These are phyloP conservation scores for Megaceryle maxima DNA, from an alignment of 2,113 vertebrate genomes.

Conservation along the genomic window DNA sequence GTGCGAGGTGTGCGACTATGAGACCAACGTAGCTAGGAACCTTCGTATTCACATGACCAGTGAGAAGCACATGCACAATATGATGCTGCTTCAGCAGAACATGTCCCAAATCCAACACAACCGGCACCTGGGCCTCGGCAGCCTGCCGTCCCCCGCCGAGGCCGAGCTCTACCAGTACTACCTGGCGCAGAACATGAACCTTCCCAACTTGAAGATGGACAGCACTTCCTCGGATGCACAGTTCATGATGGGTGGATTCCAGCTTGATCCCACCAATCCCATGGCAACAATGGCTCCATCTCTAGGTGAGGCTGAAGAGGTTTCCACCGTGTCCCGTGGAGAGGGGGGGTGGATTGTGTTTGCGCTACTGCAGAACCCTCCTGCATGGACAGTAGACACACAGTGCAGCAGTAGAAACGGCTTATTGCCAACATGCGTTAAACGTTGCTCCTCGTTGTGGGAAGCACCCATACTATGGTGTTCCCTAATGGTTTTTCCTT, in stretches of 20 bases:
- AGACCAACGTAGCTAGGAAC: conserved; percentile 98
- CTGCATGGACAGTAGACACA: accelerated
- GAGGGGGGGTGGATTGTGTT: background rate
- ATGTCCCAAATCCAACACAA: conserved; percentile 94
- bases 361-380: background rate
- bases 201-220: conserved; percentile 93
- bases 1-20: conserved; percentile 98
- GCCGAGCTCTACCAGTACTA: conserved; percentile 99
- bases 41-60: conserved; percentile 99
- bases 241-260: conserved; percentile 94
- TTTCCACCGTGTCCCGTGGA: background rate
- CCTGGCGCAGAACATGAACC: conserved; percentile 95
- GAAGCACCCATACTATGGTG: background rate
- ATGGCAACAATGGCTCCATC: conserved; percentile 89
- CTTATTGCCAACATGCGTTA: accelerated
- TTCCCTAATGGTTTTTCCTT: background rate
- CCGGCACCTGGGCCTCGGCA: conserved; percentile 87
- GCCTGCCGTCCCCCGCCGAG: conserved; percentile 92
- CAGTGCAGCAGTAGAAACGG: accelerated
- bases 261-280: conserved; percentile 86
- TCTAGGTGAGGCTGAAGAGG: conserved; percentile 84
- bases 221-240: conserved; percentile 85
- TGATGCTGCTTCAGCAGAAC: conserved; percentile 98
- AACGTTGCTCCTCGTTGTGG: background rate
- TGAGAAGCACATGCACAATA: conserved; percentile 99